phyloP scores from a whole-genome alignment of 2,113 vertebrate genomes.

The Perca fluviatilis region DNA sequence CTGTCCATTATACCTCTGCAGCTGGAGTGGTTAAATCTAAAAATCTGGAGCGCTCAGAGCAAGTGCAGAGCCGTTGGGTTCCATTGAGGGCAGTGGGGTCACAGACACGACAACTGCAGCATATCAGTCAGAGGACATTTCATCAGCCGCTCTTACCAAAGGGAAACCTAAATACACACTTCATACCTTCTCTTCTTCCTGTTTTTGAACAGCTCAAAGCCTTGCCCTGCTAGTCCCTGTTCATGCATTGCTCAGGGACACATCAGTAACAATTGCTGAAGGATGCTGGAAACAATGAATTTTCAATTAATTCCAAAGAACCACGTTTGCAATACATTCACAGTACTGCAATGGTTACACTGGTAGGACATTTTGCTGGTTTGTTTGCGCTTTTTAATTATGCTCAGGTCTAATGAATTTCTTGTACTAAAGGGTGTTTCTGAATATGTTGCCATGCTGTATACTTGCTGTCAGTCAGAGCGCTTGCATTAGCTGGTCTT shows the following conservation, averaged over 20 bases:
- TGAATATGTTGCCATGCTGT: background rate
- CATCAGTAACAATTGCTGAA: constrained; percentile 11
- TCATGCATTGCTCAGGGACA: constrained; percentile 58
- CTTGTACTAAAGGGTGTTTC: background rate
- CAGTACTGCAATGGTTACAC: background rate
- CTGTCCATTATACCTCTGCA: background rate
- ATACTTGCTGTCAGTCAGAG: constrained; percentile 49
- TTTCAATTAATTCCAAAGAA: background rate
- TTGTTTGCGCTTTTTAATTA: background rate
- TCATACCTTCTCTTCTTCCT: constrained; percentile 22
- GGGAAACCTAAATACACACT: constrained; percentile 63
- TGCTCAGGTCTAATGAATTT: background rate
- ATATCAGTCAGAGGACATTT: constrained; percentile 78
- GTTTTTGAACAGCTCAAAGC: background rate
- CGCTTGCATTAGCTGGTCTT: constrained; percentile 60
- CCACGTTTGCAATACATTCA: background rate
- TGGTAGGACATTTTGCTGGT: background rate
- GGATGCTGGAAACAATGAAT: constrained; percentile 5
- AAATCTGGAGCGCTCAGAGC: constrained; percentile 48
- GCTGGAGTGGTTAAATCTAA: constrained; percentile 15
- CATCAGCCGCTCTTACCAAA: constrained; percentile 58
- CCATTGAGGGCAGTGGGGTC: constrained; percentile 47
- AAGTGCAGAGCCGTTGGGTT: constrained; percentile 54
- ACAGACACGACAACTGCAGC: constrained; percentile 77
- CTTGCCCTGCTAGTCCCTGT: constrained; percentile 57